Evolutionary conservation across 2,797 vertebrate genomes (phyloP), one percentile per base, ranked within the genome.

Genomic region (Ctenosaura bakeri): DNA sequence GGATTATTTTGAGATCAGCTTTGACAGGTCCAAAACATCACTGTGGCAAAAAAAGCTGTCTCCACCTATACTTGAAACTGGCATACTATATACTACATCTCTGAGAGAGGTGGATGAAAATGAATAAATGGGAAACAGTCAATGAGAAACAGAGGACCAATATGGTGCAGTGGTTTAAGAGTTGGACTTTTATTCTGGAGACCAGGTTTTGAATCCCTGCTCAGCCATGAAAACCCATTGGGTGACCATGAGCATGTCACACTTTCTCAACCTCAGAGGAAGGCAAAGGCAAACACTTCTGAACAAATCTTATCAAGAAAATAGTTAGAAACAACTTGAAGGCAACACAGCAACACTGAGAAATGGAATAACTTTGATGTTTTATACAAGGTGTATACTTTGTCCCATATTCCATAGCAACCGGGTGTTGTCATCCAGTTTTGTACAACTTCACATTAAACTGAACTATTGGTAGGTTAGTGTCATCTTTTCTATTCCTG

Each of bases 1-100:
- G 94, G 97, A 96, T 14, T 97, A 95, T 89, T 99, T 98, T 74
- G 98, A 99, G 92, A 98, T 98, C 88, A 87, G 96, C 8, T 97
- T 99, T 38, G 96, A 97, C 81, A 95, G 98, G 86, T 93, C 98
- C 76, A 29, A 95, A 0, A 92, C 32, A 3, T 91, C 98, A 0
- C 97, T 98, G 16, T 95, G 97, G 87, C 97, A 97, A 84, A 98
- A 99, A 1, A 90, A n/a, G 14, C 92, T 89, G 86, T 95, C 97
- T 0, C 94, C 84, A 0, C 96, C 98, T 0, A 4, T 98, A 18
- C 95, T 96, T 0, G 98, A 99, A 38, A 95, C 94, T 0, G 94
- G 96, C 20, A 16, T 64, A 52, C 84, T 62, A 18, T 80, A 92
- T 35, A 69, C 2, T 35, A 82, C 92, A 42, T 95, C 22, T 59